Evolutionary conservation across 1,140 invertebrate species (phyloP).

Genomic region (Glossosoma conforme): DNA sequence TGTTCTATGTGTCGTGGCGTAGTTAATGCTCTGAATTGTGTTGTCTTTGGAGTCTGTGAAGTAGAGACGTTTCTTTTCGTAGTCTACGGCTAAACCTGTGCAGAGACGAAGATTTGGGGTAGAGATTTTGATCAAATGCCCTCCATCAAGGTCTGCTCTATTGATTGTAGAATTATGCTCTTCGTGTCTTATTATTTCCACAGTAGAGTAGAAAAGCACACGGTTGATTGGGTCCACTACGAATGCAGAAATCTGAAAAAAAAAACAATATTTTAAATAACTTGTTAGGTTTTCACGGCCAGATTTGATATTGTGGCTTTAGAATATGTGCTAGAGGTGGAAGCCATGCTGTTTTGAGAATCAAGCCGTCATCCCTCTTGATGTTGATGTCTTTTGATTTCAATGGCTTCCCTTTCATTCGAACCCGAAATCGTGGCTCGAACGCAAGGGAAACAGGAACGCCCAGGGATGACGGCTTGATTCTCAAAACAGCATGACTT

Average conservation of each 20-base stretch:
- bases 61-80: conserved; percentile 60
- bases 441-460: no score
- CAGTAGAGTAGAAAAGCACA: conserved; percentile 54
- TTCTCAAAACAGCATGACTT: no score
- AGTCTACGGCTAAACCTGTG: conserved; percentile 62
- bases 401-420: no score
- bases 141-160: conserved; percentile 61
- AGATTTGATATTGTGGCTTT: no score
- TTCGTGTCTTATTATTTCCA: conserved; percentile 37
- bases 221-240: conserved; percentile 49
- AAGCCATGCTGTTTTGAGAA: no score
- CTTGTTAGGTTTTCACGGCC: no score
- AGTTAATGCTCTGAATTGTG: conserved; percentile 58
- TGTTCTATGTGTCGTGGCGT: conserved; percentile 53
- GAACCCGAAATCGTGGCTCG: no score
- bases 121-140: conserved; percentile 37
- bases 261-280: conserved; percentile 14
- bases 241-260: conserved; percentile 44
- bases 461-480: no score
- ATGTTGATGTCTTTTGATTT: no score
- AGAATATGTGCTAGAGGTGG: no score
- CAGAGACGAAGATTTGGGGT: conserved; percentile 50
- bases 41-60: conserved; percentile 59
- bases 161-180: conserved; percentile 51
- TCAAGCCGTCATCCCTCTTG: no score